Evolutionary conservation across 2,888 invertebrate species (phyloP).

Genomic region (Cerastis rubricosa): DNA sequence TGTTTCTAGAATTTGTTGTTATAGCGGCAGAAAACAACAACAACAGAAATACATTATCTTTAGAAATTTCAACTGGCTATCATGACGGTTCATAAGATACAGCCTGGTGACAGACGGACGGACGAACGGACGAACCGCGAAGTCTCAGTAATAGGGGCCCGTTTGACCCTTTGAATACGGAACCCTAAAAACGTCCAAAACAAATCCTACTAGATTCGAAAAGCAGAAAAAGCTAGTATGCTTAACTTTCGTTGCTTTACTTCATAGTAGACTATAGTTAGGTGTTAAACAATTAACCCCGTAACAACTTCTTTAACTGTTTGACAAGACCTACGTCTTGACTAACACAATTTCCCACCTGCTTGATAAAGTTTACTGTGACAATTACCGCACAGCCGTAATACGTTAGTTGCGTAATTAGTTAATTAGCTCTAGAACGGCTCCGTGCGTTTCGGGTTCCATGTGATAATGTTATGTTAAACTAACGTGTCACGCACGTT

Average conservation of each 20-base stretch:
- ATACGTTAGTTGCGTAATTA: slow-evolving; percentile 48
- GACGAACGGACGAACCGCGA: too few species aligned
- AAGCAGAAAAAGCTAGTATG: neutral
- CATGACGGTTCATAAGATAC: too few species aligned
- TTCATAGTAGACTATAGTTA: neutral
- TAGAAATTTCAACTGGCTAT: too few species aligned
- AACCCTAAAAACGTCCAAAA: neutral
- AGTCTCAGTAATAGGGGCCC: too few species aligned
- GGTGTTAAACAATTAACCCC: neutral
- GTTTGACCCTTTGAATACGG: too few species aligned
- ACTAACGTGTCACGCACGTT: slow-evolving; percentile 34
- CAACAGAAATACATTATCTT: too few species aligned
- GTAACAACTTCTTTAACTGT: slow-evolving; percentile 26
- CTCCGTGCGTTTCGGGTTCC: slow-evolving; percentile 28
- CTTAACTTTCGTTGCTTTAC: neutral
- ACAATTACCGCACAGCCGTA: slow-evolving; percentile 37
- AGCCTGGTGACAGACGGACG: too few species aligned
- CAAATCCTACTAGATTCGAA: too few species aligned
- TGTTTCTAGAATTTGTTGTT: too few species aligned
- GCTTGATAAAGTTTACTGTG: slow-evolving; percentile 38
- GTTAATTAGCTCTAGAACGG: slow-evolving; percentile 52
- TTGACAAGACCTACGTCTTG: slow-evolving; percentile 2
- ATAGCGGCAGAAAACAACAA: too few species aligned
- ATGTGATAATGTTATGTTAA: slow-evolving; percentile 41
- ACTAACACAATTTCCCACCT: slow-evolving; percentile 30